Evolutionary conservation across 2,797 vertebrate genomes (phyloP), one percentile per base, ranked within the genome.

Genomic region (Spinus pinus): DNA sequence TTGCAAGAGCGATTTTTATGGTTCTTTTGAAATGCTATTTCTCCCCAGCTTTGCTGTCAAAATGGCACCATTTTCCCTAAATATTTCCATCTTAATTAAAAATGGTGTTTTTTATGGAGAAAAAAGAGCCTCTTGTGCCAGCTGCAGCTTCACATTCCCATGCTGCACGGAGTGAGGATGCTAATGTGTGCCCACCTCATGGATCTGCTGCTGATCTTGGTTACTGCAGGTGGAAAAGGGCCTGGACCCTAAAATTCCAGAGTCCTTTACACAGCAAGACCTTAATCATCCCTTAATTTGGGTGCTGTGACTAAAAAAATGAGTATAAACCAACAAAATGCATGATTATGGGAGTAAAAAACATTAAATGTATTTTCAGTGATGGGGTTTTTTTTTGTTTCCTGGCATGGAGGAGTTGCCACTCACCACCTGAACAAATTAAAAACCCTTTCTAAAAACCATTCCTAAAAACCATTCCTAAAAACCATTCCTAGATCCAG

Each of bases 1-100:
- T 75, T 92, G 94, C 94, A 94, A 92, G 96, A 95, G n/a, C 0
- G 39, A 88, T 86, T 96, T 96, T 96, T 96, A 96, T 94, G 61
- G 90, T 31, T 79, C 88, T 88, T 90, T 58, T 46, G 58, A 86
- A 93, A 60, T 0, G 6, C 54, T 57, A 24, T 72, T 85, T 85
- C 91, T 95, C 71, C 71, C 56, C 53, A 49, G 79, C 72, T 84
- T 70, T 46, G 64, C 87, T 80, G 78, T 93, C 92, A 90, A 79
- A 90, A 83, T 7, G 35, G 81, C 71, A 67, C 79, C 39, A 19
- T 87, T 93, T 86, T 84, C 30, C 77, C 47, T 41, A 93, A 91
- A 79, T 94, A 82, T 89, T 92, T 90, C 94, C 25, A 39, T 82
- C 81, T 96, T 94, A 92, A 96, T 92, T 91, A 93, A 95, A 95